Percentiles rank a stretch among this genome's conserved stretches.
Evolutionary conservation across 2,113 vertebrate species (phyloP).

Genomic region (Oceanites oceanicus): DNA sequence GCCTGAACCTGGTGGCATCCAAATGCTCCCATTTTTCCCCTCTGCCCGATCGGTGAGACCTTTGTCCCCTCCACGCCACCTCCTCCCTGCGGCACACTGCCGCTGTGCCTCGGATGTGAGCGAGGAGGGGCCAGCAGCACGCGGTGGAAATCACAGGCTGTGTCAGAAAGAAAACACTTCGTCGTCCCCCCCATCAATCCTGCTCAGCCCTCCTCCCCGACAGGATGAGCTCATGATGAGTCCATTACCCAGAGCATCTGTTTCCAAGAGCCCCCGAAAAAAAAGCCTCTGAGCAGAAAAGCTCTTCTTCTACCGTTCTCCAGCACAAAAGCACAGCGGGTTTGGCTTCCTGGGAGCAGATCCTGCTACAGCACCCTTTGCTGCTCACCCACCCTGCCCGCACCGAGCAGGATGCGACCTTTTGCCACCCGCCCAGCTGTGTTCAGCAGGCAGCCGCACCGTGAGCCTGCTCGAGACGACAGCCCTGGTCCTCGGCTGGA

Average conservation of each 20-base stretch:
- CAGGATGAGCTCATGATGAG: background rate
- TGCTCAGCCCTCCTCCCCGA: background rate
- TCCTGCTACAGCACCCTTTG: background rate
- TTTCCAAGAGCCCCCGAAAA: background rate
- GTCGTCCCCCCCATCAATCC: background rate
- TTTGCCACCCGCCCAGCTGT: fast-evolving
- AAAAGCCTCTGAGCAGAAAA: background rate
- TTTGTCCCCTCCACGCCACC: fast-evolving
- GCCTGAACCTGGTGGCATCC: background rate
- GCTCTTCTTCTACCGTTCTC: background rate
- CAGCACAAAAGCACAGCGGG: fast-evolving
- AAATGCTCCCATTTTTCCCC: background rate
- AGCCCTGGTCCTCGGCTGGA: background rate
- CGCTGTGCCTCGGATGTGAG: fast-evolving
- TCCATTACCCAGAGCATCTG: background rate
- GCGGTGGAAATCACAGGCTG: background rate
- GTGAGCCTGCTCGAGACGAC: background rate
- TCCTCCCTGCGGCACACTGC: background rate
- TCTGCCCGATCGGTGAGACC: background rate
- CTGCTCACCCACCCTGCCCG: background rate
- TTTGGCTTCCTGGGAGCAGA: background rate
- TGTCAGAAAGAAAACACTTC: background rate
- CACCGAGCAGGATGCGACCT: background rate
- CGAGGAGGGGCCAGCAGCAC: background rate
- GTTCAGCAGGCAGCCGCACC: background rate